phyloP scores from a whole-genome alignment of 1,140 invertebrate genomes.

The Reticulitermes speratus region DNA sequence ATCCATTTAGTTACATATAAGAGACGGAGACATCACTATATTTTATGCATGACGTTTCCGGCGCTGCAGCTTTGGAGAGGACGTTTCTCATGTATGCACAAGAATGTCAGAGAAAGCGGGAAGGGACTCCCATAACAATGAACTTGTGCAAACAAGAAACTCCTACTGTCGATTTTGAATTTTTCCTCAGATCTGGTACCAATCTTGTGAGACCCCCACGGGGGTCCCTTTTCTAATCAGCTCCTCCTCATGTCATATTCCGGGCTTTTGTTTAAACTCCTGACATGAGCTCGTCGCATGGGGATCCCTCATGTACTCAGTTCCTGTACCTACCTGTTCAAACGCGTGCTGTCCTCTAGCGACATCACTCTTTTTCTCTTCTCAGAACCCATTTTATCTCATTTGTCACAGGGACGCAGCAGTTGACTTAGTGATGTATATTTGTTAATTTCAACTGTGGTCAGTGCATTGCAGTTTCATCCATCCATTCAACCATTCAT shows the following conservation, averaged over 20 bases:
- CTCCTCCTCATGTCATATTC: slow-evolving; percentile 4
- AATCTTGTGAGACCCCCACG: neutral
- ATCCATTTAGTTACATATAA: neutral
- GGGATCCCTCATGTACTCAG: neutral
- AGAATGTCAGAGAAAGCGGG: slow-evolving; percentile 17
- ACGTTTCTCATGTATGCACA: slow-evolving; percentile 15
- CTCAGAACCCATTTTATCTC: neutral
- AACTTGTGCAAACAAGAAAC: neutral
- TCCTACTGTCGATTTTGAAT: neutral
- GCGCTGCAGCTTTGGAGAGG: neutral
- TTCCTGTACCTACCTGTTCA: neutral
- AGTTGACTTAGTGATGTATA: neutral
- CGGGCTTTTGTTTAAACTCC: slow-evolving; percentile 5
- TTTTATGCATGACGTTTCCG: slow-evolving; percentile 17
- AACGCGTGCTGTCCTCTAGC: neutral
- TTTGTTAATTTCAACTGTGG: neutral
- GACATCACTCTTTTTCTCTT: neutral
- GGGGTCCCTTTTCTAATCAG: neutral
- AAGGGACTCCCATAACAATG: neutral
- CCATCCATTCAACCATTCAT: neutral
- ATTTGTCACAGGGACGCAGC: neutral
- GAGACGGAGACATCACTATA: neutral
- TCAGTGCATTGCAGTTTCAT: neutral
- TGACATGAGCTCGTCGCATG: slow-evolving; percentile 8
- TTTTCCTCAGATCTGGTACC: slow-evolving; percentile 3